Percentiles rank a stretch among this genome's conserved stretches.
phyloP scores from a whole-genome alignment of 1,140 invertebrate species.

The Rhagoletis pomonella region DNA sequence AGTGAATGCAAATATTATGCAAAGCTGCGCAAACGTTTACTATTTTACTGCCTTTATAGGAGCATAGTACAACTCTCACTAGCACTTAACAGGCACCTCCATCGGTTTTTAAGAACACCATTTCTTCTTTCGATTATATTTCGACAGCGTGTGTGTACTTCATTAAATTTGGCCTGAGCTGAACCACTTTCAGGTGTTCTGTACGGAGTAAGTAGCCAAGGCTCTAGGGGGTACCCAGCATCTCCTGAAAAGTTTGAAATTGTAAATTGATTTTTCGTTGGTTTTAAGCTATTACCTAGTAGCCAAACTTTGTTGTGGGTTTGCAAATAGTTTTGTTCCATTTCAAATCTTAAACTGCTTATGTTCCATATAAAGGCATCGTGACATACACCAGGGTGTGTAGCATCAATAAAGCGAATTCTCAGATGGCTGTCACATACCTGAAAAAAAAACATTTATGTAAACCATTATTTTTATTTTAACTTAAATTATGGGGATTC shows the following conservation, averaged over 20 bases:
- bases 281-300: slow-evolving; percentile 18
- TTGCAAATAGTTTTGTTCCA: slow-evolving; percentile 11
- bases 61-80: slow-evolving; percentile 61
- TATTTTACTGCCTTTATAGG: slow-evolving; percentile 55
- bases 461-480: no score
- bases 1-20: no score
- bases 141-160: neutral
- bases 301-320: neutral
- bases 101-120: slow-evolving; percentile 60
- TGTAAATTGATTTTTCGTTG: neutral
- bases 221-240: slow-evolving; percentile 29
- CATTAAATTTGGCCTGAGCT: neutral
- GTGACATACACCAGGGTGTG: slow-evolving; percentile 19
- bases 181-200: neutral
- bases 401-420: slow-evolving; percentile 28
- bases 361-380: slow-evolving; percentile 53
- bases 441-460: no score
- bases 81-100: slow-evolving; percentile 63
- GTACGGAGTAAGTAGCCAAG: slow-evolving; percentile 33
- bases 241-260: neutral
- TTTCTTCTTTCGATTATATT: slow-evolving; percentile 59
- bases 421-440: no score
- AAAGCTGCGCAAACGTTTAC: no score
- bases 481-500: no score
- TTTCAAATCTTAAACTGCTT: neutral